Base-by-base conservation (phyloP, 2,888 invertebrate species). In the Operophtera brumata region DNA sequence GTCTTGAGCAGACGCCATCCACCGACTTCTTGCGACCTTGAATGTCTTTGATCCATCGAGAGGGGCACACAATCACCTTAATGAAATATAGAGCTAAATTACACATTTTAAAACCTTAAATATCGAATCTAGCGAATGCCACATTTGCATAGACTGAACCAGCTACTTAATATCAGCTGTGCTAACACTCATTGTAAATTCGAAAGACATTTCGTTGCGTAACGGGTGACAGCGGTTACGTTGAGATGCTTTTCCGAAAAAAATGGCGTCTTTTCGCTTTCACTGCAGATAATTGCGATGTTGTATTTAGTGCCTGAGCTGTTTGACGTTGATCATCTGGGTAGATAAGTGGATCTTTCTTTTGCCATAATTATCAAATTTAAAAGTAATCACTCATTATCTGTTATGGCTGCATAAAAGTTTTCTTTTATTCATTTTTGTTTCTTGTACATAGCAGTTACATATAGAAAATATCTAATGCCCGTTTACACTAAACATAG, bases 121-220 rank as follows among this genome's bases (percentile, higher is more conserved):
- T n/a, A n/a, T n/a, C n/a, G 20, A 20, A 20, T 20, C n/a, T 20
- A 20, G 20, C 20, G 20, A 20, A 20, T 4, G 20, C 20, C 20
- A 4, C 20, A 34, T n/a, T 34, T 34, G n/a, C n/a, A 9, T 30
- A n/a, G n/a, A 34, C n/a, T 12, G 34, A 26, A 25, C 41, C 26
- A 48, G 42, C 57, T 26, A 2, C 36, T 40, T 1, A 8, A 5
- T 3, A 26, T 11, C 3, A 42, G 14, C 57, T 57, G 34, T n/a
- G 45, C 42, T n/a, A 45, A 37, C 11, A 41, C 57, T 74, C 73
- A 72, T 78, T 74, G 72, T 64, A 64, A 62, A 80, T 80, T 77
- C 80, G 57, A 57, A 61, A 66, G 73, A 61, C 71, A 69, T 67
- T n/a, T 62, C 47, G 65, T 82, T 78, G 68, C 71, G 71, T 73